Evolutionary conservation across 2,113 vertebrate species (phyloP), one percentile per base, ranked within the genome.

Genomic region (Plecotus auritus): DNA sequence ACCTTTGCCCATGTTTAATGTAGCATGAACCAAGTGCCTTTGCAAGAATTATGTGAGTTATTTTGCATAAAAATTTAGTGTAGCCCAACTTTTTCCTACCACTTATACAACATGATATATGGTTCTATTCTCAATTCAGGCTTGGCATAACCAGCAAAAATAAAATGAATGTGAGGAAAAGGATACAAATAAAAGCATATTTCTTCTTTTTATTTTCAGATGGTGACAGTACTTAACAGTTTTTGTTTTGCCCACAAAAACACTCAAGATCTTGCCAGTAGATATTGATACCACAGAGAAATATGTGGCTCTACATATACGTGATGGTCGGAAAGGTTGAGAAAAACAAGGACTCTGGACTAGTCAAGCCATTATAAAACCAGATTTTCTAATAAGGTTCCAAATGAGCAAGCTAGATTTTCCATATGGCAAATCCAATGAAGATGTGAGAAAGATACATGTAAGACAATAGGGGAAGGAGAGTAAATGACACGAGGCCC

Each of bases 111-210:
- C 7, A 56, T n/a, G 30, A 59, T 47, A 69, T 56, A 40, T 37
- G 35, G 3, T 10, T 86, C 32, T 74, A 32, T 59, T 73, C 32
- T 10, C 30, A 61, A 72, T 61, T 95, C 18, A 59, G 35, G 77
- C 37, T 74, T 49, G 26, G 7, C 16, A 86, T 30, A 69, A 80
- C 2, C 37, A 92, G 17, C 9, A 64, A 80, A 87, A 88, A 47
- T 83, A 84, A 95, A 95, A 37, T 66, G 32, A 85, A 88, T 83
- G 18, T 73, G 77, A 92, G 9, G 26, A 59, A 67, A 49, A 85
- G 20, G 28, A 42, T 64, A 86, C n/a, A 83, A 85, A 86, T 54
- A 80, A 69, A 47, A 10, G 8, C 3, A 35, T 35, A 23, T 42
- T 23, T 45, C 66, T 88, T 86, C 10, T 70, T 78, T 64, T 61